Evolutionary conservation across 2,797 vertebrate genomes (phyloP).

Genomic region (Enteromius unitaeniatus): DNA sequence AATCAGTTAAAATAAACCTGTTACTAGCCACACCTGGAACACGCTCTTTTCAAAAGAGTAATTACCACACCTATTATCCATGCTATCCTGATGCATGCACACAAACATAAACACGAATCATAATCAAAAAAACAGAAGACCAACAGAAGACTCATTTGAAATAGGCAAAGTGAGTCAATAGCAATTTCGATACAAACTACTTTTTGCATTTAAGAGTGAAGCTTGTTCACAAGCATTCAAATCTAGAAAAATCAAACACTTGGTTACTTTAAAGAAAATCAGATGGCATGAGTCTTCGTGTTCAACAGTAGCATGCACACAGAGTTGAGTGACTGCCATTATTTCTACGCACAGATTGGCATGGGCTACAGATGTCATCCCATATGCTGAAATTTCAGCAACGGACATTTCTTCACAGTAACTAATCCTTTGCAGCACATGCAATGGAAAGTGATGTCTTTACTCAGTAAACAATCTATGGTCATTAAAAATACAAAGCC

Average conservation of each 20-base stretch:
- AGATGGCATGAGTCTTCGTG: not conserved
- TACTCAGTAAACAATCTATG: not conserved
- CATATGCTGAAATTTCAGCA: constrained; percentile 31
- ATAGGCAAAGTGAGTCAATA: not conserved
- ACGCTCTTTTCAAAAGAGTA: constrained; percentile 27
- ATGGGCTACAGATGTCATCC: constrained; percentile 32
- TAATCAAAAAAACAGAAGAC: not conserved
- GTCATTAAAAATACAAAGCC: constrained; percentile 7
- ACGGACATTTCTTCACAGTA: not conserved
- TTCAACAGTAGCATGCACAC: not conserved
- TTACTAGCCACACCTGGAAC: constrained; percentile 48
- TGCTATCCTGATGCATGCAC: constrained; percentile 9
- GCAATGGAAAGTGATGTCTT: constrained; percentile 8
- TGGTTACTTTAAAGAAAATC: not conserved
- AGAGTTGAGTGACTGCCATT: not conserved
- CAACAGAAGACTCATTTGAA: not conserved
- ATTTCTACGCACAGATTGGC: constrained; percentile 23
- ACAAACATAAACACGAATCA: constrained; percentile 15
- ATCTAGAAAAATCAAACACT: not conserved
- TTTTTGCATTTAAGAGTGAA: not conserved
- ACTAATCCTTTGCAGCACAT: constrained; percentile 10
- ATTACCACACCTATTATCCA: constrained; percentile 34
- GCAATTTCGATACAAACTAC: not conserved
- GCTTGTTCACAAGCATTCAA: not conserved
- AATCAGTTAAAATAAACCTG: constrained; percentile 43